Evolutionary conservation across 2,797 vertebrate species (phyloP).

Genomic region (Todus mexicanus): DNA sequence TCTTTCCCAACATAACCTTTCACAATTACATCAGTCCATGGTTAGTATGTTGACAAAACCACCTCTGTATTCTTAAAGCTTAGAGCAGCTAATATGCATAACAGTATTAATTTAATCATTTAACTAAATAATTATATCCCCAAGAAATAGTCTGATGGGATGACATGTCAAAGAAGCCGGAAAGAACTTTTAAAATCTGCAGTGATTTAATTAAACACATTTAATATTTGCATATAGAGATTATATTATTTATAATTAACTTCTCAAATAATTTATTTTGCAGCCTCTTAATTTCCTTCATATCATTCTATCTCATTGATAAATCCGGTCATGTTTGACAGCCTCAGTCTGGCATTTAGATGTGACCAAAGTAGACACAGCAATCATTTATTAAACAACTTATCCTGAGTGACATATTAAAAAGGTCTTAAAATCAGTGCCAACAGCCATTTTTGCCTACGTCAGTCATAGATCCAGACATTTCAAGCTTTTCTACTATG

Average conservation of each 20-base stretch:
- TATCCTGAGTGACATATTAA: not conserved
- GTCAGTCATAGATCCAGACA: not conserved
- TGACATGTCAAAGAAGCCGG: constrained; percentile 23
- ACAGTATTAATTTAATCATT: constrained; percentile 37
- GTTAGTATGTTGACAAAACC: not conserved
- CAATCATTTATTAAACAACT: constrained; percentile 29
- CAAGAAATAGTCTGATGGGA: constrained; percentile 26
- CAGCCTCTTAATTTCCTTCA: not conserved
- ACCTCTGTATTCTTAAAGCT: constrained; percentile 10
- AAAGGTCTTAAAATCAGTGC: not conserved
- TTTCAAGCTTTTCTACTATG: not conserved
- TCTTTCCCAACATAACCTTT: not conserved
- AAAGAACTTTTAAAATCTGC: constrained; percentile 45
- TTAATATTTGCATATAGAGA: constrained; percentile 59
- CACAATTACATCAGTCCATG: not conserved
- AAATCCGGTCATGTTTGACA: constrained; percentile 49
- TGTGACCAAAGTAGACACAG: not conserved
- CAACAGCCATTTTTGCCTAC: not conserved
- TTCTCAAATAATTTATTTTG: constrained; percentile 37
- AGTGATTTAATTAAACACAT: constrained; percentile 53
- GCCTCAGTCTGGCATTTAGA: not conserved
- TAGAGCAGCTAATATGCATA: not conserved
- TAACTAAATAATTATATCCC: constrained; percentile 57
- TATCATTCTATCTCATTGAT: constrained; percentile 29
- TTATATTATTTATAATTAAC: constrained; percentile 66